A percentile compares a stretch with the other conserved stretches of the same genome.
These are phyloP conservation scores for Eledona agricola DNA, from an alignment of 2,888 invertebrate genomes.

Conservation along the genomic window DNA sequence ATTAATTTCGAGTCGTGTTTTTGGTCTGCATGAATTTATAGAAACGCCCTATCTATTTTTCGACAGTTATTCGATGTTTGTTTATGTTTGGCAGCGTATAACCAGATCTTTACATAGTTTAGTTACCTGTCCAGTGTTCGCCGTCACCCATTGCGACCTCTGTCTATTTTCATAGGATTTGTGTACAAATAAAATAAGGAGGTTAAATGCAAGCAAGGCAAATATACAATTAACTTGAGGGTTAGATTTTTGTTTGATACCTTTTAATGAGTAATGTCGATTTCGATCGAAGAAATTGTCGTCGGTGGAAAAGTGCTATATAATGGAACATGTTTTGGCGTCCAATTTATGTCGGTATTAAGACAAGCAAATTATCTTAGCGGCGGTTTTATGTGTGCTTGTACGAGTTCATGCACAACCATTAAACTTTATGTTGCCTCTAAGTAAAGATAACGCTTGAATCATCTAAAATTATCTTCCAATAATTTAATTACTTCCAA, in stretches of 20 bases:
- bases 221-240: constrained; percentile 29
- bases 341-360: constrained; percentile 36
- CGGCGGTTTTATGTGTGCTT: constrained; percentile 34
- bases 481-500: constrained; percentile 34
- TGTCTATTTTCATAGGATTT: constrained; percentile 39
- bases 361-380: constrained; percentile 35
- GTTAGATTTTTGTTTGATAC: constrained; percentile 23
- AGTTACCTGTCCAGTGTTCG: constrained; percentile 45
- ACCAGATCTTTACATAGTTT: constrained; percentile 40
- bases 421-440: constrained; percentile 36
- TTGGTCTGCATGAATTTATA: constrained; percentile 39
- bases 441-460: constrained; percentile 35
- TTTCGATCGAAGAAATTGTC: constrained; percentile 25
- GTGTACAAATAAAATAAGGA: constrained; percentile 37
- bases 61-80: constrained; percentile 46
- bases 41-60: constrained; percentile 47
- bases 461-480: constrained; percentile 34
- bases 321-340: constrained; percentile 23
- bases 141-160: constrained; percentile 38
- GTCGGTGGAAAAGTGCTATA: constrained; percentile 11
- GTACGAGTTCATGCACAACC: constrained; percentile 36
- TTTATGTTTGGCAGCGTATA: constrained; percentile 44
- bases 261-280: constrained; percentile 18
- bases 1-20: constrained; percentile 38
- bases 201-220: constrained; percentile 35